Percentiles rank a stretch among this genome's conserved stretches.
Conservation (phyloP, 2,113 vertebrate species). For the Lasiurus borealis region DNA sequence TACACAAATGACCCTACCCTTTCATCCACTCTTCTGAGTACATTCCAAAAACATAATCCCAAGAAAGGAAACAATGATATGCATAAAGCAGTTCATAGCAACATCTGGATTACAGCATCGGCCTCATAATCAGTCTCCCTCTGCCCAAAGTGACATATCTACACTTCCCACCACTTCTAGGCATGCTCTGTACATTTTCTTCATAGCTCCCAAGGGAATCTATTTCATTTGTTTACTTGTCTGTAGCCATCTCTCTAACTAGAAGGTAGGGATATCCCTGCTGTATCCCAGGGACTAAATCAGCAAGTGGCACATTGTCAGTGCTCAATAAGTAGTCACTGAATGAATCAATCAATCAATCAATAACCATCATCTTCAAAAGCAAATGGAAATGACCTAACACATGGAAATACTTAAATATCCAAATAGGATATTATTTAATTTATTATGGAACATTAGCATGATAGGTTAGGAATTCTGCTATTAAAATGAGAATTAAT, state of each 20-base stretch:
- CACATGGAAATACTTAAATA: constrained; percentile 7
- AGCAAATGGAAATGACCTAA: background rate
- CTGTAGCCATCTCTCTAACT: background rate
- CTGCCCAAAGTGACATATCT: background rate
- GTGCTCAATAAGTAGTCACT: background rate
- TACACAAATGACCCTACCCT: background rate
- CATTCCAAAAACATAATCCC: constrained; percentile 25
- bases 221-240: background rate
- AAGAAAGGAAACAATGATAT: background rate
- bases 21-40: background rate
- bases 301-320: background rate
- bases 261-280: background rate
- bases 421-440: background rate
- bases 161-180: background rate
- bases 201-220: background rate
- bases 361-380: background rate
- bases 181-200: background rate
- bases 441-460: background rate
- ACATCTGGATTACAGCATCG: background rate
- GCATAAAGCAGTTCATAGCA: background rate
- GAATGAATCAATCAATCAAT: background rate
- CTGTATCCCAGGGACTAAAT: background rate
- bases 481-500: background rate
- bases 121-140: background rate
- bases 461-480: background rate